Base-by-base conservation (phyloP, 2,797 vertebrate genomes). In the Holocentrus rufus region DNA sequence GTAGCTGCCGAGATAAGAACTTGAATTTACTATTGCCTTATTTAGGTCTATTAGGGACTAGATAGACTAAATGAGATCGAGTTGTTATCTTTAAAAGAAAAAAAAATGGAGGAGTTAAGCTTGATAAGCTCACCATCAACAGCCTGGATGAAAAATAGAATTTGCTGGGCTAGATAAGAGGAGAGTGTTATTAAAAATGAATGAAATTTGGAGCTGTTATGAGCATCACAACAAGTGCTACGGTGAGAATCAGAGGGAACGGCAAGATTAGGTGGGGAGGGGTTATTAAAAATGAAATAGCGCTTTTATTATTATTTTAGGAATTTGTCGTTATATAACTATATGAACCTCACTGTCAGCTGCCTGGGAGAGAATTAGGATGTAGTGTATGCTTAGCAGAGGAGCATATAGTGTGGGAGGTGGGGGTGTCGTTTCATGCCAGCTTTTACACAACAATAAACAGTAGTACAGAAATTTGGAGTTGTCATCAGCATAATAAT, bases 211-310 rank as follows among this genome's bases (percentile, higher is more conserved):
- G 47, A 49, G 47, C 13, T 44, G 42, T 44, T 44, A 44, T 53
- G 49, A 75, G 68, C 56, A 53, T n/a, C 60, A 10, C 11, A 69
- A 8, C 47, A 62, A 15, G 22, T 62, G 27, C 52, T 63, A 42
- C 10, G 25, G 5, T 66, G 56, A 53, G 17, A 49, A 22, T 47
- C 34, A 44, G 23, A 39, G 53, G 20, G 30, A 62, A 61, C 47
- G 30, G 6, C 50, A 54, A 31, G 25, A 9, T 36, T 34, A 20
- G 39, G 30, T 66, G 27, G 7, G 36, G 60, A 67, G 39, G 22
- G 59, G 15, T 54, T 73, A n/a, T 18, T 55, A 27, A 62, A 79
- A 68, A 81, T 23, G 13, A 65, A 71, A 77, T 25, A 15, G 2
- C 47, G 10, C 50, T 39, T 39, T 15, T 14, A 44, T 15, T 4